Conservation (phyloP, 2,797 vertebrate genomes). For the Fringilla coelebs region DNA sequence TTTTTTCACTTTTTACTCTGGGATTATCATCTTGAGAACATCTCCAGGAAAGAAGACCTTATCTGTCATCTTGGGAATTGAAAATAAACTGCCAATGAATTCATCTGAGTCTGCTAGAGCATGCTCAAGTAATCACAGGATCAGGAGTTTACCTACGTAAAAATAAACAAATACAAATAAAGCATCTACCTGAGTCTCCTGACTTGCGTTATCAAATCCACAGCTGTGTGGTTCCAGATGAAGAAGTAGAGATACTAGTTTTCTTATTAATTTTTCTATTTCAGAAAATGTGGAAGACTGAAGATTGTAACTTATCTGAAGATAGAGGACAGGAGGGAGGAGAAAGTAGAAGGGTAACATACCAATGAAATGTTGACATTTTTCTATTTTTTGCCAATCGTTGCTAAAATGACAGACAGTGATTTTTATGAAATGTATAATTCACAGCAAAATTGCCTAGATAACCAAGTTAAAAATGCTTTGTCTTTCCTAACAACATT, state of each 20-base stretch:
- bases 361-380: conserved; percentile 43
- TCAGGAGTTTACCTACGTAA: not conserved
- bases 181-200: not conserved
- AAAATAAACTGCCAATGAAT: not conserved
- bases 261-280: conserved; percentile 51
- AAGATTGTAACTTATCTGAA: conserved; percentile 33
- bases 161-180: conserved; percentile 6
- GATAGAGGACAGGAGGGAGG: not conserved
- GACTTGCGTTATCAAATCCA: not conserved
- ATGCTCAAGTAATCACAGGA: not conserved
- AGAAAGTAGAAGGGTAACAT: conserved; percentile 13
- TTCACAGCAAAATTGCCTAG: conserved; percentile 73
- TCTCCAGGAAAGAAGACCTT: not conserved
- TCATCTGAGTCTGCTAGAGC: not conserved
- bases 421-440: conserved; percentile 72
- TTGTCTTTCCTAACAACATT: conserved; percentile 71
- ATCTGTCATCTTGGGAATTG: not conserved
- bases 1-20: not conserved
- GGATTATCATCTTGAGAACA: not conserved
- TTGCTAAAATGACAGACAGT: conserved; percentile 70
- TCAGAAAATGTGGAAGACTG: conserved; percentile 22
- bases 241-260: not conserved
- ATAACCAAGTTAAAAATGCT: conserved; percentile 68
- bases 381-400: conserved; percentile 70
- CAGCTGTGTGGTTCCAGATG: not conserved